Percentiles rank a stretch among this genome's conserved stretches.
Evolutionary conservation across 1,140 invertebrate genomes (phyloP).

Genomic region (Calliphora vicina): DNA sequence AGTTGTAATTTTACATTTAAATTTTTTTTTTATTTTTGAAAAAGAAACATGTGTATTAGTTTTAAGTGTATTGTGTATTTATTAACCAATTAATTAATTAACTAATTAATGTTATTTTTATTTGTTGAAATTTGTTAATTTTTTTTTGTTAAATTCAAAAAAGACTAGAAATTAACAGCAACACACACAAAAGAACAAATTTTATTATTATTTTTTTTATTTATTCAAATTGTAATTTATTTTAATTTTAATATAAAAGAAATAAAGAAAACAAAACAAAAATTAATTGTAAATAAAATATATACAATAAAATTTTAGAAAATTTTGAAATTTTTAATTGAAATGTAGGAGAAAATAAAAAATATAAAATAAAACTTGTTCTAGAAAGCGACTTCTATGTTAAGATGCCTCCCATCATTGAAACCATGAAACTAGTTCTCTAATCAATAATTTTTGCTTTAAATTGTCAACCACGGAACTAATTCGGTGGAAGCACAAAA

Average conservation of each 20-base stretch:
- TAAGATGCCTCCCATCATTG: too few relatives aligned
- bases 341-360: too few relatives aligned
- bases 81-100: not conserved
- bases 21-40: not conserved
- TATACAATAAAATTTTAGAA: not conserved
- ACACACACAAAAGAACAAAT: not conserved
- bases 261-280: not conserved
- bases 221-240: slow-evolving; percentile 11
- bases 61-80: slow-evolving; percentile 2
- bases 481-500: too few relatives aligned
- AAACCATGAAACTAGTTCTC: too few relatives aligned
- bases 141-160: not conserved
- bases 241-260: slow-evolving; percentile 2
- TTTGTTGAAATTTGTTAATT: not conserved
- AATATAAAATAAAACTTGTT: too few relatives aligned
- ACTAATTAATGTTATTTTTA: not conserved
- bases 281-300: not conserved
- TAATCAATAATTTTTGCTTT: too few relatives aligned
- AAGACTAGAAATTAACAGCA: not conserved
- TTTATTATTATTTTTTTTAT: not conserved
- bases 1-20: not conserved
- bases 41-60: not conserved
- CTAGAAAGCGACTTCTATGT: too few relatives aligned
- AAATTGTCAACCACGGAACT: too few relatives aligned
- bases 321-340: too few relatives aligned